Evolutionary conservation across 92 coral and sea anemone species (phyloP).

Genomic region (Umimayanthus kanabou): DNA sequence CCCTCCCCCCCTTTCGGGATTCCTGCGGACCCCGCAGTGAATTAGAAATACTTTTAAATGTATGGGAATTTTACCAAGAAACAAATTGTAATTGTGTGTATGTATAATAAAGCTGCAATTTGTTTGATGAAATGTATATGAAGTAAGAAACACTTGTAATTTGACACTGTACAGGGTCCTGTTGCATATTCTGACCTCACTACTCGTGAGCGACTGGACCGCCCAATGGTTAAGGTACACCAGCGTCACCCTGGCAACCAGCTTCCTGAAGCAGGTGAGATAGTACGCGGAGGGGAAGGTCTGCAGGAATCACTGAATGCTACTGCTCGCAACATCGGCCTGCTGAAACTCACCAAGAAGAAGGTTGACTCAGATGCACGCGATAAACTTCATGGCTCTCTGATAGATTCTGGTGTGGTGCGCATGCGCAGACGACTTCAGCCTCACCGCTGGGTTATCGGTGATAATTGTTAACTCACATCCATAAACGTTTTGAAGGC

Average conservation of each 20-base stretch:
- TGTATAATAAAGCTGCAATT: background rate
- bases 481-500: background rate
- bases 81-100: too few relatives aligned
- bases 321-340: conserved; percentile 94
- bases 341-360: conserved; percentile 80
- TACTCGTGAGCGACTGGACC: conserved; percentile 92
- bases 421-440: conserved; percentile 92
- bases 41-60: too few relatives aligned
- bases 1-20: too few relatives aligned
- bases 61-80: too few relatives aligned
- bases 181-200: conserved; percentile 98
- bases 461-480: conserved; percentile 64
- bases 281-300: conserved; percentile 86
- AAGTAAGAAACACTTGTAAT: background rate
- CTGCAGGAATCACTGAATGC: conserved; percentile 93
- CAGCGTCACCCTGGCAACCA: conserved; percentile 99
- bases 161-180: conserved; percentile 71
- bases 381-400: conserved; percentile 83
- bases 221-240: conserved; percentile 83
- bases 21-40: too few relatives aligned
- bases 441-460: conserved; percentile 95
- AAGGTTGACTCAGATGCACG: conserved; percentile 92
- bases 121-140: background rate
- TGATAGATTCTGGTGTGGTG: conserved; percentile 85
- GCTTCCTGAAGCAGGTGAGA: conserved; percentile 93